A percentile compares a stretch with the other conserved stretches of the same genome.
Evolutionary conservation across 2,888 invertebrate species (phyloP).

Genomic region (Alloscopus bannaensis): DNA sequence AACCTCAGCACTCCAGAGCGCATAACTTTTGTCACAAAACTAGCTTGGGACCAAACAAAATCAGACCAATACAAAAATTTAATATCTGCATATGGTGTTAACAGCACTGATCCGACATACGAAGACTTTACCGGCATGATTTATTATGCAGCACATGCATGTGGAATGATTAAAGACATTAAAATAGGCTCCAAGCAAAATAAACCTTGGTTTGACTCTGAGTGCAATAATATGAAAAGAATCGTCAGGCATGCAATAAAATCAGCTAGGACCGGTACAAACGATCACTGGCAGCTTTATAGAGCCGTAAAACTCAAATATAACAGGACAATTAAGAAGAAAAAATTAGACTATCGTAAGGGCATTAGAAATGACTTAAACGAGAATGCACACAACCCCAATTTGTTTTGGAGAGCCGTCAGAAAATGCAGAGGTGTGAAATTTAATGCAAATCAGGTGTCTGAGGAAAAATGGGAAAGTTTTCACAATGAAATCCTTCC

Average conservation of each 20-base stretch:
- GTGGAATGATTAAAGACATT: constrained; percentile 2
- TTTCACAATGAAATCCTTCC: constrained; percentile 40
- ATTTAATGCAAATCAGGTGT: background rate
- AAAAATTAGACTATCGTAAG: constrained; percentile 2
- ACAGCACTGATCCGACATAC: background rate
- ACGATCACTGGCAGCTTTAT: background rate
- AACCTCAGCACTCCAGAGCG: background rate
- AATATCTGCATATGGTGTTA: background rate
- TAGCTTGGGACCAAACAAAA: background rate
- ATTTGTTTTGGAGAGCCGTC: constrained; percentile 44
- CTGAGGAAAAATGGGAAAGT: constrained; percentile 30
- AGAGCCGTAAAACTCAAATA: background rate
- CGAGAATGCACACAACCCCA: constrained; percentile 4
- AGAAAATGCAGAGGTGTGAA: constrained; percentile 13
- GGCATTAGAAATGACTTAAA: background rate
- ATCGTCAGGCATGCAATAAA: background rate
- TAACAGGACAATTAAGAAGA: background rate
- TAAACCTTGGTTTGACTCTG: constrained; percentile 46
- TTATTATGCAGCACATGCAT: constrained; percentile 3
- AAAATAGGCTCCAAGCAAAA: background rate
- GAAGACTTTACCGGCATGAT: constrained; percentile 15
- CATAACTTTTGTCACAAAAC: background rate
- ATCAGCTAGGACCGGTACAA: background rate
- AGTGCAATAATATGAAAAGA: background rate
- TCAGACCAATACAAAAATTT: background rate